Base-by-base conservation (phyloP, 2,888 invertebrate species). In the Leucophenga montana region DNA sequence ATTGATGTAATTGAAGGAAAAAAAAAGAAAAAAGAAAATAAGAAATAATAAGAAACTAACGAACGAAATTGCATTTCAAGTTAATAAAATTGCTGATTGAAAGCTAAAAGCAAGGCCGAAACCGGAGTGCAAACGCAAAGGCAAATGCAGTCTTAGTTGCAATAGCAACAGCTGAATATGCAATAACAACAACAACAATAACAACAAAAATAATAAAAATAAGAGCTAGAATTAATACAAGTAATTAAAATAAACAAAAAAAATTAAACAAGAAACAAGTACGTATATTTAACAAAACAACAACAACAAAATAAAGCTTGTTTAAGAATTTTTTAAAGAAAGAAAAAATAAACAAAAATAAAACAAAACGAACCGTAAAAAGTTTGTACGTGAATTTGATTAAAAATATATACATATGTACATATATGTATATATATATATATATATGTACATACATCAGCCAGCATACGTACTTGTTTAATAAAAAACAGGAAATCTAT, bases 401-500 rank as follows among this genome's bases (percentile, higher is more conserved):
- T 27, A 27, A 27, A 27, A 27, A 27, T 27, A 27, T 8, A 11
- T 39, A 39, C 39, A 39, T 8, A 39, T 39, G 39, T 39, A 8
- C 8, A 39, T 56, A 56, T 1, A 20, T 20, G 33, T 8, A 33
- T 8, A 33, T 8, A 33, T 8, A 33, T 5, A 33, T 33, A 33
- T 20, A 13, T 20, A 16, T 50, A 50, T 50, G 8, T 1, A 50
- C 9, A 50, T 18, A 54, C 3, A 54, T 16, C 5, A 56, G 22
- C 1, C 20, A 14, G 11, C 39, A 39, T 11, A 39, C 39, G 3
- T 39, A 39, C 39, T 39, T 39, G 39, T 39, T 39, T 14, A 22
- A 61, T n/a, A 62, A 62, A n/a, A 48, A 64, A 64, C 46, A 64
- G 62, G 48, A 64, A 48, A 64, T 48, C 20, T 48, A 46, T 20